Base-by-base conservation (phyloP, 2,113 vertebrate species). In the Archocentrus centrarchus region DNA sequence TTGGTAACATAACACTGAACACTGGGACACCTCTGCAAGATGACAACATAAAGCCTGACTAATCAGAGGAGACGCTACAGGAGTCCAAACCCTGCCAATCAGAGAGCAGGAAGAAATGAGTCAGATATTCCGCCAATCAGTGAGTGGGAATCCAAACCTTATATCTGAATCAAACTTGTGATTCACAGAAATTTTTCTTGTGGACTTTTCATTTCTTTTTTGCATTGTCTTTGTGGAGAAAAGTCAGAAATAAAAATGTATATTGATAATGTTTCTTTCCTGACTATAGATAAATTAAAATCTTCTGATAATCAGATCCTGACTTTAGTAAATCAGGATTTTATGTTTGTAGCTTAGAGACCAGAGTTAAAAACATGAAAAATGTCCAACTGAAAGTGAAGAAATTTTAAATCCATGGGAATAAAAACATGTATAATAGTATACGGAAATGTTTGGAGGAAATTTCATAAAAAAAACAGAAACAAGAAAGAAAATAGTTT, bases 41-140 rank as follows among this genome's bases (percentile, higher is more conserved):
- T 5, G 2, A 77, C 3, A 14, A 35, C 17, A 35, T 17, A 39
- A 50, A 82, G 7, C 53, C 27, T 1, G 55, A 64, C 27, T 82
- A 60, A 37, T 73, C 53, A 77, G 11, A 50, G 32, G 57, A 83
- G 22, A 75, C 2, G 1, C 62, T 10, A 41, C n/a, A 59, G 35
- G 58, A 80, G 9, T 79, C 59, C 53, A 81, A 59, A 32, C 22
- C 18, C 20, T 68, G 73, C 76, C 75, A 86, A 84, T 86, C 47
- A 76, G 27, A 83, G 37, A 61, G 9, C 24, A 64, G 70, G 3
- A 80, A 53, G 4, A 32, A 27, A 9, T 20, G 14, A 9, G 18
- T 59, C 20, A 17, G 41, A 7, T 6, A 7, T 6, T 11, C 66
- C 61, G 22, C 35, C 64, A 75, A 59, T 44, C 41, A 39, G 11